Base-by-base conservation (phyloP, 2,797 vertebrate genomes). In the Neosilurus mollespiculum region DNA sequence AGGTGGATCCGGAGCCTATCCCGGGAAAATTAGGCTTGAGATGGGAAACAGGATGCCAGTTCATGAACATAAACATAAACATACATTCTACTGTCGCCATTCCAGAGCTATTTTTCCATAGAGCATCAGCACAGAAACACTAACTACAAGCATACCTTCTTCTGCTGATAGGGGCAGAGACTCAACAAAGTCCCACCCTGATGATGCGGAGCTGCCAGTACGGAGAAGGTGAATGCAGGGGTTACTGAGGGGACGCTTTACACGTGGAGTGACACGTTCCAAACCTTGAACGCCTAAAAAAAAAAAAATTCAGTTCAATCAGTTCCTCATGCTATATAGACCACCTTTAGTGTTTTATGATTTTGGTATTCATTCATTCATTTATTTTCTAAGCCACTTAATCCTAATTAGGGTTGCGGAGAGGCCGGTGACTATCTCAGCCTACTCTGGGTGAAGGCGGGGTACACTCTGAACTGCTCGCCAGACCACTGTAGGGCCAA, bases 131-230 rank as follows among this genome's bases (percentile, higher is more conserved):
- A 37, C 34, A 15, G 26, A 59, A 78, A 78, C 49, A 16, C 18
- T 54, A 37, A 10, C 62, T 61, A 14, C 54, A 30, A 69, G 86
- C 81, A 83, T 87, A 94, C 91, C 92, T 88, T 94, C 94, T 87
- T 95, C 91, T 26, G 90, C 81, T 24, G 91, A 92, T 88, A 95
- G 92, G 73, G 91, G 93, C 6, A 90, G 93, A 0, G 83, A 90
- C 90, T 96, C 94, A 58, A 93, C 93, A 89, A 94, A 95, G 92
- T 94, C 92, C 92, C 95, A 96, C 84, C 90, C 93, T 26, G 92
- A 94, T 80, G 91, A 95, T 81, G 88, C 71, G 24, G 92, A 93
- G 93, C 90, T 94, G 85, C 91, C 91, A 0, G 83, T 94, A 84
- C 56, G 70, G 12, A 93, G 93, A 75, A 95, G 91, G 88, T 90